Evolutionary conservation across 2,113 vertebrate genomes (phyloP).

Genomic region (Indicator indicator): DNA sequence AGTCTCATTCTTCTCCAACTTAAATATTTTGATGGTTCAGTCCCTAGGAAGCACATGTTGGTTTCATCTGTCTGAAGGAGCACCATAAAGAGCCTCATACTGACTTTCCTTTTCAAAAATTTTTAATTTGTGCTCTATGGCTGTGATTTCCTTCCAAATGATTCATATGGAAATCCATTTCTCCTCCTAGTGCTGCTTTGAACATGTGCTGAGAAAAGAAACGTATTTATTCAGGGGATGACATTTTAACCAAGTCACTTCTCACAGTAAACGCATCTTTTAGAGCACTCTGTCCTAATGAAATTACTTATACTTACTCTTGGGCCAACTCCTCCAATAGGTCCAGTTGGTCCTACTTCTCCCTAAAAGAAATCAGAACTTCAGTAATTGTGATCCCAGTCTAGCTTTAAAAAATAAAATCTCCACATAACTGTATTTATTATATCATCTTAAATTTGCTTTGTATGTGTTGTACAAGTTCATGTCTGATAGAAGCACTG

Average conservation of each 20-base stretch:
- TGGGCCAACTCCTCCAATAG: constrained; percentile 84
- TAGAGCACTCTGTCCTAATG: background rate
- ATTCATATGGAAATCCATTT: background rate
- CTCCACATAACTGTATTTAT: background rate
- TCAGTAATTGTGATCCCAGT: background rate
- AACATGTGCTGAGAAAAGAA: background rate
- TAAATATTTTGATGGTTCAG: background rate
- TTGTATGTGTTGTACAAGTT: background rate
- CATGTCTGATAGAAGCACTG: background rate
- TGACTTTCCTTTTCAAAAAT: background rate
- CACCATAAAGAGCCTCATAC: background rate
- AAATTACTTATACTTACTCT: constrained; percentile 80
- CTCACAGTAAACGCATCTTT: background rate
- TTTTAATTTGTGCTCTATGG: background rate
- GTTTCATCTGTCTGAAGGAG: background rate
- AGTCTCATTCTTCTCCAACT: background rate
- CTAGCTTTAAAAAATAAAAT: background rate
- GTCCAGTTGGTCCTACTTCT: constrained; percentile 90
- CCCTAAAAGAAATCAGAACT: constrained; percentile 81
- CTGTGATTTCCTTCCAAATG: background rate
- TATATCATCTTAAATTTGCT: background rate
- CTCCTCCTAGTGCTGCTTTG: background rate
- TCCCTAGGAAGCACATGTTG: background rate
- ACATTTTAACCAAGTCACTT: background rate
- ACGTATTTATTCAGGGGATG: background rate